Evolutionary conservation across 1,140 invertebrate species (phyloP).

Genomic region (Aplysia californica): DNA sequence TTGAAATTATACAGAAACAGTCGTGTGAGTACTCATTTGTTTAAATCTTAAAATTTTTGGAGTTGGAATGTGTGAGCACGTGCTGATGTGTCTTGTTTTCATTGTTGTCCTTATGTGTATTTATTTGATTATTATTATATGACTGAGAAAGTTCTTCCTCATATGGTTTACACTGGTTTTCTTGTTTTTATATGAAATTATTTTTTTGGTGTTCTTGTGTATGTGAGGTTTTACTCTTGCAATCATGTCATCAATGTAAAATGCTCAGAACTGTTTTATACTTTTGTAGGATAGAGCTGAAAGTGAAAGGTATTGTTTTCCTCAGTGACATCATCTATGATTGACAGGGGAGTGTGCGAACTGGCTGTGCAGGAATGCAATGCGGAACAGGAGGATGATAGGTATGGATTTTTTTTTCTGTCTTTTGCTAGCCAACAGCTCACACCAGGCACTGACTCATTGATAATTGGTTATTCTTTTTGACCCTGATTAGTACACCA

Average conservation of each 20-base stretch:
- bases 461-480: too few relatives aligned
- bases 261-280: background rate
- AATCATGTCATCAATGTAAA: background rate
- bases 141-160: background rate
- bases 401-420: conserved; percentile 69
- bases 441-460: background rate
- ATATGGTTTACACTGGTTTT: background rate
- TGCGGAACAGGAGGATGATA: conserved; percentile 77
- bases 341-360: conserved; percentile 80
- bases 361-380: conserved; percentile 79
- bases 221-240: background rate
- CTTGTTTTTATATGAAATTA: background rate
- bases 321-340: conserved; percentile 71
- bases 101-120: background rate
- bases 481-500: too few relatives aligned
- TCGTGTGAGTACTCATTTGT: conserved; percentile 46
- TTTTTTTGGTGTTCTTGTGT: background rate
- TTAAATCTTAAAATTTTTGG: background rate
- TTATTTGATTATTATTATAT: background rate
- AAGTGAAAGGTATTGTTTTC: conserved; percentile 13
- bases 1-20: conserved; percentile 79
- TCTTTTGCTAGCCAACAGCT: background rate
- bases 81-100: too few relatives aligned
- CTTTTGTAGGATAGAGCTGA: background rate
- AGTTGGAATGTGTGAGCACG: background rate